A percentile compares a stretch with the other conserved stretches of the same genome.
phyloP scores from a whole-genome alignment of 2,113 vertebrate species.

The Aegotheles bennettii region DNA sequence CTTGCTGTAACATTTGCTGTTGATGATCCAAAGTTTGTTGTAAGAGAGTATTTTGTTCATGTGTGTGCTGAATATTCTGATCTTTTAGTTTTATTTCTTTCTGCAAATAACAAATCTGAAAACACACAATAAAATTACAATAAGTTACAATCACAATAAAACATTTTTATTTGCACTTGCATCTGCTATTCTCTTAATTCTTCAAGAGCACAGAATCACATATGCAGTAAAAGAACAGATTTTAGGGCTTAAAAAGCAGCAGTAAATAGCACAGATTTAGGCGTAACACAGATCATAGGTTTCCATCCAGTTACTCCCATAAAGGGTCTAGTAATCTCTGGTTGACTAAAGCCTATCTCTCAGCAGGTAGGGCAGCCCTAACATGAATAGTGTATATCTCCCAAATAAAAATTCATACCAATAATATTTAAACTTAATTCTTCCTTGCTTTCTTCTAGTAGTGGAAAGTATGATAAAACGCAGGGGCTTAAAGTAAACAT shows the following conservation, averaged over 20 bases:
- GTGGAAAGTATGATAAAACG: not conserved
- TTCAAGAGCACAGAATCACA: not conserved
- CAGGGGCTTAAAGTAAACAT: not conserved
- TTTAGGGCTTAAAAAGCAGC: not conserved
- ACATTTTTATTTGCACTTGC: not conserved
- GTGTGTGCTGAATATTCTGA: slow-evolving; percentile 75
- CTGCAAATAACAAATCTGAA: slow-evolving; percentile 82
- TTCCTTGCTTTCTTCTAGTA: not conserved
- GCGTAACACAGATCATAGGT: not conserved
- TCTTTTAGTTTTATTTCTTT: slow-evolving; percentile 80
- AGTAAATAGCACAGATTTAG: not conserved
- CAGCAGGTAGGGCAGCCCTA: not conserved
- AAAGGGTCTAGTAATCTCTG: not conserved
- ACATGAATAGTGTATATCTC: not conserved
- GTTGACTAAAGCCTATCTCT: not conserved
- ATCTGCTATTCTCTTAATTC: not conserved
- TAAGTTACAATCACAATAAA: no score
- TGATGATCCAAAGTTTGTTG: slow-evolving; percentile 87
- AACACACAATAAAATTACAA: no score
- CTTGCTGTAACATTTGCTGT: slow-evolving; percentile 90
- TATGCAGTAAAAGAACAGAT: not conserved
- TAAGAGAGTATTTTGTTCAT: slow-evolving; percentile 82
- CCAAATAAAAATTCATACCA: not conserved
- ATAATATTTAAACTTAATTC: not conserved
- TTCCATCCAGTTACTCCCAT: not conserved